Evolutionary conservation across 2,113 vertebrate genomes (phyloP), one percentile per base, ranked within the genome.

Genomic region (Perca flavescens): DNA sequence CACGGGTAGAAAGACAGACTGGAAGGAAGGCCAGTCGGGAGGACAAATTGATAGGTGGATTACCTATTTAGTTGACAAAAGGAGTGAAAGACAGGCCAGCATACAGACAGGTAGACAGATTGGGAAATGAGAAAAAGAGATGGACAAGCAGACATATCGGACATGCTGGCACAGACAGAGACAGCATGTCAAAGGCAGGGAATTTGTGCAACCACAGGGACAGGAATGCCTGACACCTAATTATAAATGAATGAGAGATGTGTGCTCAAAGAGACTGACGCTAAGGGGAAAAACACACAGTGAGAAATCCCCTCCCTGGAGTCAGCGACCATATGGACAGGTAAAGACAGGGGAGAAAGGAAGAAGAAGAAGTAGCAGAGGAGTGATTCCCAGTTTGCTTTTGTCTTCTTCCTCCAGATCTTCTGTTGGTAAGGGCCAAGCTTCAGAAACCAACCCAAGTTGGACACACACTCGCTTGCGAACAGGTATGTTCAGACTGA

Each of bases 211-310:
- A 69, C 75, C 7, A 19, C 17, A 9, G 75, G 81, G 79, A 80
- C 70, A 57, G 72, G 54, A 57, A 80, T 58, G 54, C 69, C 66
- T 88, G 91, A 93, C 91, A 91, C 70, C 87, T 90, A 83, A 92
- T 94, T 92, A 94, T 81, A 88, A 91, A 92, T 90, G 88, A 92
- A 94, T 89, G 89, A 90, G 78, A 74, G 84, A 83, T 62, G 75
- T 77, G 46, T 49, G 84, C 83, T 86, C 84, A 83, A 77, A 89
- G 78, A 80, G 36, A 57, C 58, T n/a, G 74, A 71, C 15, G 11
- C 74, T 82, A 58, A 13, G 67, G 83, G 76, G 79, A 69, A 56
- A 83, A 68, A 84, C 63, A 58, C 82, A 52, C 52, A 28, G 60
- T 34, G 73, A 88, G 79, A 87, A 80, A 78, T 52, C 64, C 47